Percentiles rank a stretch among this genome's conserved stretches.
Conservation (phyloP, 2,888 invertebrate species). For the Drosophila putrida region DNA sequence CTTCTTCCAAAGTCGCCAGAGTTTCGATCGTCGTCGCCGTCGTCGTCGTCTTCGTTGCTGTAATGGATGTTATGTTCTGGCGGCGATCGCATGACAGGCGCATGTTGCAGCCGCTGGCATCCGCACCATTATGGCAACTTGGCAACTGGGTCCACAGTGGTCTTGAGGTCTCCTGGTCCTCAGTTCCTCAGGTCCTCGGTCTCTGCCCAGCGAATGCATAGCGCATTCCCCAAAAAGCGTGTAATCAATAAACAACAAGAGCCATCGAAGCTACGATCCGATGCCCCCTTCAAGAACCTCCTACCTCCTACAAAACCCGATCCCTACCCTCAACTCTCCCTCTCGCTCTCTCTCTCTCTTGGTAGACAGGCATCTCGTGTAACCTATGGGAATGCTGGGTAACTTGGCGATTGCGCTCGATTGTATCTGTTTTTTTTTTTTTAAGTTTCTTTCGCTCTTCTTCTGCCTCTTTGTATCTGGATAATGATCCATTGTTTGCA, state of each 20-base stretch:
- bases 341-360: background rate
- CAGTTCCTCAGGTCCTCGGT: slow-evolving; percentile 4
- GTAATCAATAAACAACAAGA: slow-evolving; percentile 84
- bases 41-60: slow-evolving; percentile 56
- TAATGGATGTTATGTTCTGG: slow-evolving; percentile 83
- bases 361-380: slow-evolving; percentile 68
- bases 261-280: slow-evolving; percentile 76
- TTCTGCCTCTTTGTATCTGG: slow-evolving; percentile 71
- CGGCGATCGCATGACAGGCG: slow-evolving; percentile 82
- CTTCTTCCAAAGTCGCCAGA: slow-evolving; percentile 6
- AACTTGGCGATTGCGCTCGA: slow-evolving; percentile 67
- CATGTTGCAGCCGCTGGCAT: slow-evolving; percentile 82
- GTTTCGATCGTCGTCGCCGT: slow-evolving; percentile 22
- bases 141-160: slow-evolving; percentile 13
- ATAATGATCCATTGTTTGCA: slow-evolving; percentile 85
- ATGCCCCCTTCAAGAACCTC: slow-evolving; percentile 53
- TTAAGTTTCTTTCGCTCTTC: slow-evolving; percentile 53
- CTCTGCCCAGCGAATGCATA: slow-evolving; percentile 66
- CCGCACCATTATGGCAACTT: slow-evolving; percentile 80
- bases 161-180: background rate
- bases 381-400: slow-evolving; percentile 75
- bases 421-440: slow-evolving; percentile 71
- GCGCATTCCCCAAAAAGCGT: slow-evolving; percentile 83
- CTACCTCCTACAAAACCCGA: background rate
- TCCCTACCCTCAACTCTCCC: background rate